Base-by-base conservation (phyloP, 2,888 invertebrate species). In the Spicauda simplicius region DNA sequence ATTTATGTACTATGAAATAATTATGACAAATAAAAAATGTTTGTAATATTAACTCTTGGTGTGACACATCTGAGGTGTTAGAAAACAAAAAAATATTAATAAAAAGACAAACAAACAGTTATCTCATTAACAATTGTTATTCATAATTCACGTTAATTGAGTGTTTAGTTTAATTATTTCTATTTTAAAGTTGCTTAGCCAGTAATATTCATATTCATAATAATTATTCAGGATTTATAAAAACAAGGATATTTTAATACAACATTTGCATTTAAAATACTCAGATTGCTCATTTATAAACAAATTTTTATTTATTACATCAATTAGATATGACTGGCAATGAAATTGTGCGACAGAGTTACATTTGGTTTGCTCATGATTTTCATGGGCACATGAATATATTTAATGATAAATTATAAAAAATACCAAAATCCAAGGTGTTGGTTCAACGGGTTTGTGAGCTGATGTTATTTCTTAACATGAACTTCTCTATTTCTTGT, bases 41-140 rank as follows among this genome's bases (percentile, higher is more conserved):
- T 83, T 87, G 86, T 87, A 85, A 85, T 85, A 81, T 76, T 81
- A 83, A 82, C 80, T 76, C 75, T 82, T 80, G 80, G 80, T 83
- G 81, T 87, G 83, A 82, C 78, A 82, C 78, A 61, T 85, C 76
- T 75, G 77, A 80, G 80, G 78, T 84, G 78, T 80, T 83, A 82
- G 61, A 67, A 67, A 64, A 72, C 61, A 58, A 69, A 75, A 78
- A 78, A 45, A n/a, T n/a, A n/a, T n/a, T 1, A 80, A 74, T 79
- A 77, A 73, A 78, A 78, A 78, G 78, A 79, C 78, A 76, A 45
- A 78, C 76, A 70, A 74, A 78, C 72, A 75, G 72, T 75, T 80
- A 77, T 82, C 76, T 78, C 72, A 75, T 73, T 76, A 72, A 71
- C 71, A 60, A 70, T 62, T 59, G 65, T 59, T 69, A 57, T 45